phyloP scores from a whole-genome alignment of 2,797 vertebrate species.

The Myotis myotis region DNA sequence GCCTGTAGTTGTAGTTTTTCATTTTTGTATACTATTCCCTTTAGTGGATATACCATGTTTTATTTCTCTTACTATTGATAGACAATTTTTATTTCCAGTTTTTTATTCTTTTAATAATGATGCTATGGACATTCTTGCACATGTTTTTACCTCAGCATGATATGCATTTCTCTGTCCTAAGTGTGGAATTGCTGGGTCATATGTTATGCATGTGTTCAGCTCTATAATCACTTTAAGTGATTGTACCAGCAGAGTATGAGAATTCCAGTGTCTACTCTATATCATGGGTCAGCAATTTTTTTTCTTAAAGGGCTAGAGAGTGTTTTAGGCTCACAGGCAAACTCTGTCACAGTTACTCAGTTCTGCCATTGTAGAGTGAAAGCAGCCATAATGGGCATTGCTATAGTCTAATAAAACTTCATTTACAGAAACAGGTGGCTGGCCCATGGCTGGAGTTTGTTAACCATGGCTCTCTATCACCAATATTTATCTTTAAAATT shows the following conservation, averaged over 20 bases:
- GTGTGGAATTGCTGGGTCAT: not conserved
- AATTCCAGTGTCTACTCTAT: not conserved
- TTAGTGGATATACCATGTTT: not conserved
- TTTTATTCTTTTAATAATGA: constrained; percentile 22
- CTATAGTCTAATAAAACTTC: not conserved
- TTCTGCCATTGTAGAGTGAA: not conserved
- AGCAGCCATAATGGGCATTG: not conserved
- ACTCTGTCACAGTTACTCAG: not conserved
- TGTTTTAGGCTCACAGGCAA: not conserved
- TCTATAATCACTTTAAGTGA: not conserved
- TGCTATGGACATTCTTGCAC: not conserved
- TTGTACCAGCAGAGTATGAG: not conserved
- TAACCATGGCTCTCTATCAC: not conserved
- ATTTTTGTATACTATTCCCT: not conserved
- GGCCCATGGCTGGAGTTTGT: not conserved
- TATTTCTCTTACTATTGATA: not conserved
- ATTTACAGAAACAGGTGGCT: not conserved
- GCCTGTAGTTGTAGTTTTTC: not conserved
- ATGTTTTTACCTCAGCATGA: not conserved
- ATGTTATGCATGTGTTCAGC: not conserved
- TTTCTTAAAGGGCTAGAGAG: not conserved
- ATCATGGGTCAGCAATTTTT: not conserved
- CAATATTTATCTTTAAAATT: not conserved
- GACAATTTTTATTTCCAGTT: not conserved
- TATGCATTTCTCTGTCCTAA: constrained; percentile 4